A percentile compares a stretch with the other conserved stretches of the same genome.
Conservation (phyloP, 2,113 vertebrate genomes). For the Polypterus bichir region DNA sequence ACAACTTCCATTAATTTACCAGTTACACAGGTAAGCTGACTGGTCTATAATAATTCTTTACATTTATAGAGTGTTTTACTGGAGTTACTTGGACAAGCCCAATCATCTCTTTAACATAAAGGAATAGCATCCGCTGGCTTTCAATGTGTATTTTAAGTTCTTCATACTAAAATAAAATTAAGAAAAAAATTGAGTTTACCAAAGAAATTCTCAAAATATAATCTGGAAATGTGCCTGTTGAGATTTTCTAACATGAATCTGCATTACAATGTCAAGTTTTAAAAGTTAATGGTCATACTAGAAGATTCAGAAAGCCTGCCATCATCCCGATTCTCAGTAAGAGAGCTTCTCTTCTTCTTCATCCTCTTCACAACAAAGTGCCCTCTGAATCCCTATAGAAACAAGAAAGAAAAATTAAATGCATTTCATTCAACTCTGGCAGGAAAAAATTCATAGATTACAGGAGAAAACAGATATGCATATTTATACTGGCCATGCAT, state of each 20-base stretch:
- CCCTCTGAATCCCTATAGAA: not conserved
- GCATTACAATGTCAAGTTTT: not conserved
- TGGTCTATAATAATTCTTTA: too few relatives aligned
- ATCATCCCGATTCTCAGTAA: constrained; percentile 23
- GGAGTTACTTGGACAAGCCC: too few relatives aligned
- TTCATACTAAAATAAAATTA: not conserved
- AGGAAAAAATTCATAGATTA: too few relatives aligned
- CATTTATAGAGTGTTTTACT: too few relatives aligned
- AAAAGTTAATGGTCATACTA: constrained; percentile 18
- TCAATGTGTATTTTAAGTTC: too few relatives aligned
- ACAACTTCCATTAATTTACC: too few relatives aligned
- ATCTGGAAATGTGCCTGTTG: not conserved
- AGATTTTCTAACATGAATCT: not conserved
- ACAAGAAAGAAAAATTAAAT: not conserved
- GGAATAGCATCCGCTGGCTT: too few relatives aligned
- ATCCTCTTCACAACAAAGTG: constrained; percentile 33
- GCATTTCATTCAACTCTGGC: too few relatives aligned
- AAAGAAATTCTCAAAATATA: not conserved
- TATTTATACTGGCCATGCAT: too few relatives aligned
- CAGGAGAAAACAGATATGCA: too few relatives aligned
- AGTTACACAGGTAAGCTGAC: too few relatives aligned
- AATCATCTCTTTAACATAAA: too few relatives aligned
- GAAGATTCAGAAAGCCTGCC: not conserved
- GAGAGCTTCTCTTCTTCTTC: constrained; percentile 45
- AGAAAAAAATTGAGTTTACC: not conserved